Conservation (phyloP, 2,888 invertebrate species). For the Meteorus cinctellus region DNA sequence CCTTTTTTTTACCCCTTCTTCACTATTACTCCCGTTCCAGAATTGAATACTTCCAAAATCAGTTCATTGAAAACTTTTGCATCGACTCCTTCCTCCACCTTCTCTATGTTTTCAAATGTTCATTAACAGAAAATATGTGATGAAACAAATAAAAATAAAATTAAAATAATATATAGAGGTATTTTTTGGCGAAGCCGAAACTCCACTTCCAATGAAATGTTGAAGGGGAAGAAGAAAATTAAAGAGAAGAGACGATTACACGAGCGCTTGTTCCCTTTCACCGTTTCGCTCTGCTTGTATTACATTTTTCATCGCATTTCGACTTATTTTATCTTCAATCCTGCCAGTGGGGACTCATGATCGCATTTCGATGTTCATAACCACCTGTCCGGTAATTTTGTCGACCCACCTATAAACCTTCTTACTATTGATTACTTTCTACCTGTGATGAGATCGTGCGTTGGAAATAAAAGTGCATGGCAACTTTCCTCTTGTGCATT, state of each 20-base stretch:
- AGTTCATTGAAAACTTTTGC: neutral
- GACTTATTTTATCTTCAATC: too few species aligned
- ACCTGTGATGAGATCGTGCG: neutral
- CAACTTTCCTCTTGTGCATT: neutral
- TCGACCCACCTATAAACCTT: neutral
- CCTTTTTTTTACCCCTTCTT: neutral
- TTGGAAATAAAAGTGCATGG: neutral
- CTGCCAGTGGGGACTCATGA: neutral
- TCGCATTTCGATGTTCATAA: neutral
- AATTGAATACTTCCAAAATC: conserved; percentile 10
- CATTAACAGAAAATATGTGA: neutral
- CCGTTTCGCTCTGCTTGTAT: too few species aligned
- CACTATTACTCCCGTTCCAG: neutral
- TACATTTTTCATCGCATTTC: too few species aligned
- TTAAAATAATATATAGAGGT: too few species aligned
- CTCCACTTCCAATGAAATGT: neutral
- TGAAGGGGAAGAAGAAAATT: neutral
- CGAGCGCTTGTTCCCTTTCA: too few species aligned
- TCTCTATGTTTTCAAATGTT: neutral
- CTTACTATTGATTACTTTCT: neutral
- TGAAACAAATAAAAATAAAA: too few species aligned
- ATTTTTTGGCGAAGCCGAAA: too few species aligned
- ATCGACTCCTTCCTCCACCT: too few species aligned
- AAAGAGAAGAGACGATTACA: too few species aligned
- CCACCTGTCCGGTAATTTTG: conserved; percentile 5